Percentiles rank a stretch among this genome's conserved stretches.
Conservation (phyloP, 2,888 invertebrate species). For the Hedychridium roseum region DNA sequence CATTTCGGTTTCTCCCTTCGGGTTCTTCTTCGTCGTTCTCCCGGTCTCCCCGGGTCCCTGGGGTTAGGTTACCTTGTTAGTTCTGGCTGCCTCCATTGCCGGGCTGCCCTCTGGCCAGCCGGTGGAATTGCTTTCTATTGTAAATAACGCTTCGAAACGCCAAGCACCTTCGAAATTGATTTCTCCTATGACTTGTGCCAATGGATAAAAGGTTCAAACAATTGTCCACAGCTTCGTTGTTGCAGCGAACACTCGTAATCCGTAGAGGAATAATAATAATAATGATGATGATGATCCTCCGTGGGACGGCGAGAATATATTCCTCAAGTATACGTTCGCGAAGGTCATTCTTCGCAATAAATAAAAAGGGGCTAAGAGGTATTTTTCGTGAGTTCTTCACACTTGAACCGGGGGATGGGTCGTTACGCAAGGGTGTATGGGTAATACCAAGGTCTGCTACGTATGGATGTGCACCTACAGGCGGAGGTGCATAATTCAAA, state of each 20-base stretch:
- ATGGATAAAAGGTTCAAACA: neutral
- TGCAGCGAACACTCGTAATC: too few relatives aligned
- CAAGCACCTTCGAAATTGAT: constrained; percentile 37
- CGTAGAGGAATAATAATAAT: too few relatives aligned
- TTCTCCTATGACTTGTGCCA: constrained; percentile 23
- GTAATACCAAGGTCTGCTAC: too few relatives aligned
- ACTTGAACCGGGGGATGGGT: too few relatives aligned
- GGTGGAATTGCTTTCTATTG: constrained; percentile 48
- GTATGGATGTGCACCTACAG: constrained; percentile 32
- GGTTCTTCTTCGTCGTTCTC: constrained; percentile 15
- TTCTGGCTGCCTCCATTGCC: constrained; percentile 51
- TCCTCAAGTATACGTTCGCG: too few relatives aligned
- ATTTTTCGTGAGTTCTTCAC: too few relatives aligned
- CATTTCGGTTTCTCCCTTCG: constrained; percentile 46
- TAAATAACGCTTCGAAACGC: constrained; percentile 44
- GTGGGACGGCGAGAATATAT: too few relatives aligned
- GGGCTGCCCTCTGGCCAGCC: constrained; percentile 46
- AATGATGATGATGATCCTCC: too few relatives aligned
- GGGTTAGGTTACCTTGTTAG: constrained; percentile 61
- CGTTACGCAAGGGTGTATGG: too few relatives aligned
- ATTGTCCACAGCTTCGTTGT: too few relatives aligned
- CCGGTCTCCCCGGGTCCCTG: constrained; percentile 23
- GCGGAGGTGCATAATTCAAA: constrained; percentile 56
- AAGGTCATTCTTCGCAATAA: too few relatives aligned
- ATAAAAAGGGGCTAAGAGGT: too few relatives aligned